Conservation (phyloP, 2,888 invertebrate species). For the Megaustenia siamemsis region DNA sequence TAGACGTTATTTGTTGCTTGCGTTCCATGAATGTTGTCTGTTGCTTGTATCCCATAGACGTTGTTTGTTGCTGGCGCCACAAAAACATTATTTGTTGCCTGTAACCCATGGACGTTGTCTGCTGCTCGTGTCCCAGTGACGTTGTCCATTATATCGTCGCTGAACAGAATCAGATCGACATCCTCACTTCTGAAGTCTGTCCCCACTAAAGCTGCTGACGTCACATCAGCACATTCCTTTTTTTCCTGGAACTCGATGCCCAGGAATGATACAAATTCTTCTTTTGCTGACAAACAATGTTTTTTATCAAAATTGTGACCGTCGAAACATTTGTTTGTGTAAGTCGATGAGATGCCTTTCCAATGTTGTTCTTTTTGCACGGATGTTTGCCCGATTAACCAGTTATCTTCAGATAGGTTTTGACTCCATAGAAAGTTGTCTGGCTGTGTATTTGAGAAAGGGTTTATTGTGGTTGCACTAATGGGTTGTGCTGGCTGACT, state of each 20-base stretch:
- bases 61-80: too few relatives aligned
- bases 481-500: background rate
- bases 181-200: background rate
- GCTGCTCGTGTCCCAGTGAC: too few relatives aligned
- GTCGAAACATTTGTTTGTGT: background rate
- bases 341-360: background rate
- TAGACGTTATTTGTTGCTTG: too few relatives aligned
- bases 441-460: background rate
- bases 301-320: background rate
- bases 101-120: too few relatives aligned
- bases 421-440: background rate
- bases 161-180: slow-evolving; percentile 24
- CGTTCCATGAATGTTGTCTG: too few relatives aligned
- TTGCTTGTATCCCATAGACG: too few relatives aligned
- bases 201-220: too few relatives aligned
- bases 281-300: background rate
- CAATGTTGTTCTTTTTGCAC: background rate
- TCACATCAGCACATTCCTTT: background rate
- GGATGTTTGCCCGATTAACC: background rate
- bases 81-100: too few relatives aligned
- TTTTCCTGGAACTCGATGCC: background rate
- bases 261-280: slow-evolving; percentile 5
- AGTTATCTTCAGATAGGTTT: background rate
- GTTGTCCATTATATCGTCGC: background rate
- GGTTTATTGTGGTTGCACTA: background rate